Conservation (phyloP, 2,113 vertebrate genomes). For the Coreoperca whiteheadi region DNA sequence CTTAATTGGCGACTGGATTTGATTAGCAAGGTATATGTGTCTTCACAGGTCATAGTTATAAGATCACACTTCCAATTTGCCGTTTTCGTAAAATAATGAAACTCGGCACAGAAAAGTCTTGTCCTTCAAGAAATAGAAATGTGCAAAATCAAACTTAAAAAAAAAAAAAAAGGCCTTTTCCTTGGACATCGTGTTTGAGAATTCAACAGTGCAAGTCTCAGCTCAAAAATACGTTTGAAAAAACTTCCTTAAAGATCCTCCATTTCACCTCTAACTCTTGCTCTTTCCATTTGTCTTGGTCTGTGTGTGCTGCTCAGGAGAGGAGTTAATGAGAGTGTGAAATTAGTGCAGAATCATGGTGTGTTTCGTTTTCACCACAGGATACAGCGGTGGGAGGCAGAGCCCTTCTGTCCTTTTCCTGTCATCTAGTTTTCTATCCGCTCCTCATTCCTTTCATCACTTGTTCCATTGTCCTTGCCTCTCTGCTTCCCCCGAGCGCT, state of each 20-base stretch:
- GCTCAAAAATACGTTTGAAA: background rate
- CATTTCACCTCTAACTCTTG: slow-evolving; percentile 43
- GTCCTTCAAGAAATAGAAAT: background rate
- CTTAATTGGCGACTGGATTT: background rate
- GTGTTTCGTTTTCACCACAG: slow-evolving; percentile 62
- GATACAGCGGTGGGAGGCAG: slow-evolving; percentile 53
- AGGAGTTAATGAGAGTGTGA: slow-evolving; percentile 58
- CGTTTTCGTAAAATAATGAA: background rate
- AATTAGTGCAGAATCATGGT: slow-evolving; percentile 68
- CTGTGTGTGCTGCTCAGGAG: slow-evolving; percentile 38
- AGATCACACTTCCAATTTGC: background rate
- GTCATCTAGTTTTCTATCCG: slow-evolving; percentile 42
- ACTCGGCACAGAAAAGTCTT: background rate
- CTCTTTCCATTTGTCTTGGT: slow-evolving; percentile 35
- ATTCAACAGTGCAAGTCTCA: background rate
- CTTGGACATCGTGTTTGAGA: background rate
- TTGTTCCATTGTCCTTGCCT: slow-evolving; percentile 63
- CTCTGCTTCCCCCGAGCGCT: slow-evolving; percentile 40
- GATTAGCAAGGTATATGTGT: background rate
- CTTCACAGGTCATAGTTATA: background rate
- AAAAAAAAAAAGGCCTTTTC: background rate
- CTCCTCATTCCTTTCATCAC: slow-evolving; percentile 54
- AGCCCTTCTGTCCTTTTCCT: slow-evolving; percentile 62
- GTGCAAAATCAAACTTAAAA: background rate
- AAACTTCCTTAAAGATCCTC: slow-evolving; percentile 28